Evolutionary conservation across 2,888 invertebrate genomes (phyloP).

Genomic region (Lycia hirtaria): DNA sequence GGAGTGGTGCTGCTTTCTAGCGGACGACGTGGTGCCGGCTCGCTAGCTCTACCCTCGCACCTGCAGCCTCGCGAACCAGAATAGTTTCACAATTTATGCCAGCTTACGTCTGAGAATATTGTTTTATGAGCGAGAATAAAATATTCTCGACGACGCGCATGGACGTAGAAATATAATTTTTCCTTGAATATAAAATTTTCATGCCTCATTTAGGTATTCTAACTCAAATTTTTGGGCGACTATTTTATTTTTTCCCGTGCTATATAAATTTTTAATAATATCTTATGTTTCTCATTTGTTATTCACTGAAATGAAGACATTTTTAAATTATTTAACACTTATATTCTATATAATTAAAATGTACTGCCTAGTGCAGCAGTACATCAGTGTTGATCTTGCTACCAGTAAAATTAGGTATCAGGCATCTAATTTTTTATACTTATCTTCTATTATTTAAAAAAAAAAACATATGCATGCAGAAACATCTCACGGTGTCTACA

Average conservation of each 20-base stretch:
- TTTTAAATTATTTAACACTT: no score
- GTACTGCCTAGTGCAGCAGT: no score
- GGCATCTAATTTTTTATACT: no score
- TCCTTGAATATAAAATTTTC: not conserved
- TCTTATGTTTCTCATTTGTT: no score
- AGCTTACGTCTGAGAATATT: not conserved
- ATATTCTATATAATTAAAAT: no score
- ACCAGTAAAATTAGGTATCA: no score
- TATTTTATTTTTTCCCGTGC: not conserved
- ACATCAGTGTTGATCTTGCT: no score
- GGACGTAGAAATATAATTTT: not conserved
- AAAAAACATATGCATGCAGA: no score
- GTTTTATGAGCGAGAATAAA: not conserved
- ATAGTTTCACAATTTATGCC: not conserved
- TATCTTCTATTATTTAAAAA: no score
- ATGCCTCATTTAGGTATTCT: not conserved
- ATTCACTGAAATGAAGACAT: no score
- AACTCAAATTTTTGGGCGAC: not conserved
- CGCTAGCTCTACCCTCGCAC: not conserved
- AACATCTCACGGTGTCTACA: no score
- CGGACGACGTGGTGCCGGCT: slow-evolving; percentile 3
- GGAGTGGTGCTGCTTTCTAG: slow-evolving; percentile 58
- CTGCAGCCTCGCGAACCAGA: slow-evolving; percentile 4
- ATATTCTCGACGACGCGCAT: not conserved
- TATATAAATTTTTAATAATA: not conserved